Evolutionary conservation across 1,140 invertebrate genomes (phyloP).

Genomic region (Polypedilum vanderplanki): DNA sequence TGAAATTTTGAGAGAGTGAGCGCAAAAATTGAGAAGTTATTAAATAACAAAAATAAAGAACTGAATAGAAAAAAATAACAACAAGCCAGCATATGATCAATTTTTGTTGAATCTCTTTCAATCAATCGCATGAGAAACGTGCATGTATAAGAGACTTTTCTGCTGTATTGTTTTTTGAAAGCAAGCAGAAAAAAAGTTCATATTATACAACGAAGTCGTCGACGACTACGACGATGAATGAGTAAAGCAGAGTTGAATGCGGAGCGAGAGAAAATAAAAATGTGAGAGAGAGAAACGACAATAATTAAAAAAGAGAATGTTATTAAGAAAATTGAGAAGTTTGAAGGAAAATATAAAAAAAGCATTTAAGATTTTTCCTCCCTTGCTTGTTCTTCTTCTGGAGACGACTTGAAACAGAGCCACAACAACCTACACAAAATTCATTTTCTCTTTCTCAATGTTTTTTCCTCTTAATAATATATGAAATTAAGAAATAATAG

Average conservation of each 20-base stretch:
- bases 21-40: not conserved
- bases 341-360: not conserved
- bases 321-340: constrained; percentile 28
- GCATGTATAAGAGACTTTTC: not conserved
- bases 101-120: constrained; percentile 3
- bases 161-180: not conserved
- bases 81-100: constrained; percentile 9
- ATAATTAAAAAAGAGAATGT: constrained; percentile 27
- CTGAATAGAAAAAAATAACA: not conserved
- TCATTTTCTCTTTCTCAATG: constrained; percentile 18
- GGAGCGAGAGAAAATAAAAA: no score
- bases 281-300: not conserved
- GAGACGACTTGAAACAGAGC: not conserved
- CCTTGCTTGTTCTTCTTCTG: not conserved
- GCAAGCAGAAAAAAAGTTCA: constrained; percentile 16
- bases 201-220: not conserved
- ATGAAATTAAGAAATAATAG: no score
- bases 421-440: constrained; percentile 25
- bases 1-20: not conserved
- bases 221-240: not conserved
- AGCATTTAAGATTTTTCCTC: not conserved
- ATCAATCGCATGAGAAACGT: not conserved
- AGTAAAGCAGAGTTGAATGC: no score
- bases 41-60: not conserved
- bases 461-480: not conserved